phyloP scores from a whole-genome alignment of 2,113 vertebrate genomes.

The Nymphicus hollandicus region DNA sequence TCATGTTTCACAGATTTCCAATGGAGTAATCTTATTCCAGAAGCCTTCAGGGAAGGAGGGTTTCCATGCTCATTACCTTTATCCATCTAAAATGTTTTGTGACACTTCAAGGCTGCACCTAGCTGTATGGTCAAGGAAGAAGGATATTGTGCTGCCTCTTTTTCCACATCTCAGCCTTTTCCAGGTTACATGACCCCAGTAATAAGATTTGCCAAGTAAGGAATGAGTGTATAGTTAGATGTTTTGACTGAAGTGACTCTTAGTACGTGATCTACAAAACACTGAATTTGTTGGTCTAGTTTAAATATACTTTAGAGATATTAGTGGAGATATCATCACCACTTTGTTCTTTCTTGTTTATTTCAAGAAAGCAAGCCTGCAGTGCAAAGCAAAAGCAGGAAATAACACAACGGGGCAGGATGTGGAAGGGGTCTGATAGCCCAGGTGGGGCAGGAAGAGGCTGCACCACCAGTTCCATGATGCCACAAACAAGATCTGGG shows the following conservation, averaged over 20 bases:
- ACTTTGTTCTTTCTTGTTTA: constrained; percentile 6
- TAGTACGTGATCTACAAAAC: not conserved
- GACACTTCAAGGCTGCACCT: not conserved
- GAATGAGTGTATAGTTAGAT: not conserved
- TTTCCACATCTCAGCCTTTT: not conserved
- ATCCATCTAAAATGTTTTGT: not conserved
- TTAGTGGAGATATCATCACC: not conserved
- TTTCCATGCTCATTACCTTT: not conserved
- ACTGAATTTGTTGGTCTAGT: not conserved
- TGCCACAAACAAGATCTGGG: constrained; percentile 48
- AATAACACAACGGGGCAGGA: constrained; percentile 47
- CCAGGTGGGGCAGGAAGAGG: constrained; percentile 50
- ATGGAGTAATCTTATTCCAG: not conserved
- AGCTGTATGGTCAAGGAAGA: not conserved
- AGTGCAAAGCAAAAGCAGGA: not conserved
- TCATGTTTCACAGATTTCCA: not conserved
- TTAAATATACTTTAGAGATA: not conserved
- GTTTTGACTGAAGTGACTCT: not conserved
- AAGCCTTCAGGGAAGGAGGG: not conserved
- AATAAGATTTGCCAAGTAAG: not conserved
- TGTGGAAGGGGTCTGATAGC: not conserved
- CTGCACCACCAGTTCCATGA: constrained; percentile 64
- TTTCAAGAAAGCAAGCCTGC: not conserved
- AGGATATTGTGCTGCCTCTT: not conserved
- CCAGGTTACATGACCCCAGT: not conserved